Evolutionary conservation across 2,888 invertebrate genomes (phyloP).

Genomic region (Leptinotarsa haldemani): DNA sequence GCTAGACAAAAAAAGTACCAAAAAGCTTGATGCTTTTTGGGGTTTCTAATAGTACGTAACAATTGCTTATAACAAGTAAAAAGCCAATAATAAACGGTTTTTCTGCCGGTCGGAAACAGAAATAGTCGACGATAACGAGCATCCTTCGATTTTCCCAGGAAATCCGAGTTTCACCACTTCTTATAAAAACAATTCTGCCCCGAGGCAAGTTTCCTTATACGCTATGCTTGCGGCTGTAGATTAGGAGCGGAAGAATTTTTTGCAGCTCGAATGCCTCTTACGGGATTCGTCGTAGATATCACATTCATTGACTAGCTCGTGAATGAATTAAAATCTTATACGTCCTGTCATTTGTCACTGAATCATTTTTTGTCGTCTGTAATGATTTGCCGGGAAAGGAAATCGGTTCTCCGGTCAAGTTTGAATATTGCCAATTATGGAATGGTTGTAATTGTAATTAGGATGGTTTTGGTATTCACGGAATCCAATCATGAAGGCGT

Average conservation of each 20-base stretch:
- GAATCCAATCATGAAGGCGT: not conserved
- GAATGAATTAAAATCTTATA: conserved; percentile 39
- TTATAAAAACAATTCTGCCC: not conserved
- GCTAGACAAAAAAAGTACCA: no score
- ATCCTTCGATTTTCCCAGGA: not conserved
- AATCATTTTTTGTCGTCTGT: not conserved
- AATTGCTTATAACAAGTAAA: no score
- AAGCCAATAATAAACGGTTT: no score
- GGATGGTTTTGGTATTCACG: conserved; percentile 3
- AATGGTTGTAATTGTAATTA: not conserved
- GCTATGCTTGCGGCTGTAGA: not conserved
- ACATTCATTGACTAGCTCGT: conserved; percentile 44
- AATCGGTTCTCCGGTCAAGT: not conserved
- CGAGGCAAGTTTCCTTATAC: conserved; percentile 19
- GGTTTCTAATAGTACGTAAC: no score
- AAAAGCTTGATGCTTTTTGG: no score
- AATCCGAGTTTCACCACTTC: not conserved
- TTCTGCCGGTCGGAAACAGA: not conserved
- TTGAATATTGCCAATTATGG: not conserved
- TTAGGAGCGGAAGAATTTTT: conserved; percentile 19
- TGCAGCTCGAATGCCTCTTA: conserved; percentile 34
- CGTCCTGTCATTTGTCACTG: conserved; percentile 45
- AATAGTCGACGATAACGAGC: not conserved
- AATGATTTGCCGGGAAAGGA: not conserved
- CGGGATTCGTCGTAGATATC: conserved; percentile 45